These are phyloP conservation scores for Melanargia galathea DNA, from an alignment of 2,888 invertebrate species.

Conservation along the genomic window DNA sequence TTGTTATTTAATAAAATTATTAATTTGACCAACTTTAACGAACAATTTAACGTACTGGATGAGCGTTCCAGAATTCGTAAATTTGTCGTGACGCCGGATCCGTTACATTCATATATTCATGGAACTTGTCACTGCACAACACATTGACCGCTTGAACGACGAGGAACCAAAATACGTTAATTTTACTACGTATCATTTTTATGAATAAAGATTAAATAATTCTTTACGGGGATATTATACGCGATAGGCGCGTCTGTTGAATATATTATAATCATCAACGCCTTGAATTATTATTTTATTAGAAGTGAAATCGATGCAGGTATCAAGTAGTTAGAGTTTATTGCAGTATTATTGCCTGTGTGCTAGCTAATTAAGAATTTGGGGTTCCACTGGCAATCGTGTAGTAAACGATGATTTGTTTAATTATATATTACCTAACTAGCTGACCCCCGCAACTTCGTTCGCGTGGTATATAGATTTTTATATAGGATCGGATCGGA, in stretches of 20 bases:
- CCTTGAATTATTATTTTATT: conserved; percentile 7
- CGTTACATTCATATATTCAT: conserved; percentile 42
- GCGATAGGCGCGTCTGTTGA: background rate
- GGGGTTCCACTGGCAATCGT: background rate
- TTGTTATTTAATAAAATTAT: too few species aligned
- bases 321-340: background rate
- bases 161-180: conserved; percentile 1
- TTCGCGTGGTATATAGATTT: too few species aligned
- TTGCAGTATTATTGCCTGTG: background rate
- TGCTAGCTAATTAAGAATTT: background rate
- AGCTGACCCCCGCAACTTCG: too few species aligned
- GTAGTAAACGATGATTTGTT: too few species aligned
- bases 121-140: conserved; percentile 35
- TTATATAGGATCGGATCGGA: too few species aligned
- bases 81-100: conserved; percentile 50
- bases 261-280: background rate
- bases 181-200: background rate
- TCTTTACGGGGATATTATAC: background rate
- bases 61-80: conserved; percentile 50
- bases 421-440: too few species aligned
- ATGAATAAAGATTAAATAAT: background rate
- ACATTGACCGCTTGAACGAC: conserved; percentile 9
- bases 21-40: too few species aligned
- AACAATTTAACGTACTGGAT: conserved; percentile 47
- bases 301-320: conserved; percentile 11